Base-by-base conservation (phyloP, 2,797 vertebrate genomes). In the Cossypha dichroa region DNA sequence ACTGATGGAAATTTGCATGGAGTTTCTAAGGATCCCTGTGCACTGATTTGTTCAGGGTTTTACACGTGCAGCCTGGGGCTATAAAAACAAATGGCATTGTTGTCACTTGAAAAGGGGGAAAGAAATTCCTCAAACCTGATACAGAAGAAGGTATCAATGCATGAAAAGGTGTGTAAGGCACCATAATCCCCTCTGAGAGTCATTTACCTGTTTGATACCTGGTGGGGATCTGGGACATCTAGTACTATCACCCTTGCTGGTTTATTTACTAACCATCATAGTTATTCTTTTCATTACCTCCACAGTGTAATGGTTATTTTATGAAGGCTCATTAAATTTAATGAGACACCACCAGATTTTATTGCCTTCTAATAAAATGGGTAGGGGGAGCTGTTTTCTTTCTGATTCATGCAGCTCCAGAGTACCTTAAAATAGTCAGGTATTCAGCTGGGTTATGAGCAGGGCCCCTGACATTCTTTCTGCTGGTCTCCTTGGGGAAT, bases 321-420 rank as follows among this genome's bases (percentile, higher is more conserved):
- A 97, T 97, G 97, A 97, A 97, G 95, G 60, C 95, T 97, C 97
- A 97, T 98, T 98, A 98, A 98, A 97, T 98, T 98, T 98, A 98
- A 98, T 98, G 97, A 97, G 97, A 97, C 96, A 97, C 92, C 97
- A 97, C 95, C 95, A 94, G 48, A 95, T 96, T 97, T 98, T 98
- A 98, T 94, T 96, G 92, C 97, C 92, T 87, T 92, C 97, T 94
- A 97, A 97, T 98, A 98, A 98, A 98, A 98, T 58, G 90, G 96
- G 81, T 88, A 95, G 95, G 93, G 93, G 95, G 90, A 96, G 92
- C 86, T 96, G 88, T 93, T 96, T 96, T 94, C 94, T 88, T 96
- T 94, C 96, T 92, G 95, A 96, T 94, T 97, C 96, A 94, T 96
- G 91, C 91, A 95, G 93, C 96, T 94, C 78, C 88, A 74, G 95